A percentile compares a stretch with the other conserved stretches of the same genome.
phyloP scores from a whole-genome alignment of 2,888 invertebrate species.

The Isoperla grammatica region DNA sequence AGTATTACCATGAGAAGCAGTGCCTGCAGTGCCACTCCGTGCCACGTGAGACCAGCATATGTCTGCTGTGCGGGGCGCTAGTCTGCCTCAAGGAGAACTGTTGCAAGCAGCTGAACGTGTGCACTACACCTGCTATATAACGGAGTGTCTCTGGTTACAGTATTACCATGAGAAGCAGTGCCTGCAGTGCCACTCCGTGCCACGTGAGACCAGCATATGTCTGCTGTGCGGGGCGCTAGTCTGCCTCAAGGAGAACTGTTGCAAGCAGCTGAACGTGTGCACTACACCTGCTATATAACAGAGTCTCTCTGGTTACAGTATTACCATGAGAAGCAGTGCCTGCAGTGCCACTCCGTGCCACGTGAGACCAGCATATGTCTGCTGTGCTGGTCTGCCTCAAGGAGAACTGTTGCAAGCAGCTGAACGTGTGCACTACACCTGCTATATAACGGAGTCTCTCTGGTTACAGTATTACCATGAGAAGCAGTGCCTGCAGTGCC shows the following conservation, averaged over 20 bases:
- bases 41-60: slow-evolving; percentile 87
- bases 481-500: no score
- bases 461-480: no score
- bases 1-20: slow-evolving; percentile 86
- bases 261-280: slow-evolving; percentile 73
- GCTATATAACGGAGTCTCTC: no score
- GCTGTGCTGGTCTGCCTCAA: no score
- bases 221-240: slow-evolving; percentile 89
- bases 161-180: slow-evolving; percentile 90
- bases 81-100: slow-evolving; percentile 87
- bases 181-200: slow-evolving; percentile 81
- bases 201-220: slow-evolving; percentile 87
- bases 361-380: no score
- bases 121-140: no score
- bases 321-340: no score
- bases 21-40: slow-evolving; percentile 85
- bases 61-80: slow-evolving; percentile 87
- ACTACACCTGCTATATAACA: no score
- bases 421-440: slow-evolving; percentile 71
- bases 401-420: slow-evolving; percentile 79
- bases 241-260: slow-evolving; percentile 84
- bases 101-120: slow-evolving; percentile 75
- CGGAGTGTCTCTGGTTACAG: no score
- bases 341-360: no score
- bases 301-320: no score